A percentile compares a stretch with the other conserved stretches of the same genome.
phyloP scores from a whole-genome alignment of 2,888 invertebrate species.

The Carabus problematicus region DNA sequence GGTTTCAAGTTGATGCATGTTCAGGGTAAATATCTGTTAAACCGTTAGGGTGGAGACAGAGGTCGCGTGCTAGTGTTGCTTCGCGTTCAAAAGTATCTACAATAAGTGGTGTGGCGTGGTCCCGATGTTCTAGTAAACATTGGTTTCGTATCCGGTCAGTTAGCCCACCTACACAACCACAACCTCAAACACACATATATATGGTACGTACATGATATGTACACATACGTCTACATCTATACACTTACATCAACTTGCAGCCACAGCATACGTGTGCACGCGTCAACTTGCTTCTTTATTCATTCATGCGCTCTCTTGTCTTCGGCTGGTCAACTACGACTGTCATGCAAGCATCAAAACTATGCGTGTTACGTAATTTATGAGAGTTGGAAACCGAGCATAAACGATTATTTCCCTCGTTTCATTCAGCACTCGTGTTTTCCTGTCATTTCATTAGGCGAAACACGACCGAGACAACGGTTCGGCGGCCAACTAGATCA shows the following conservation, averaged over 20 bases:
- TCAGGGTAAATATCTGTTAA: conserved; percentile 1
- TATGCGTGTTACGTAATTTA: conserved; percentile 20
- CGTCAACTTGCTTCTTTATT: conserved; percentile 3
- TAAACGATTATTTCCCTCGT: conserved; percentile 19
- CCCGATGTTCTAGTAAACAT: conserved; percentile 27
- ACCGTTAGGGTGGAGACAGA: conserved; percentile 9
- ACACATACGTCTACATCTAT: neutral
- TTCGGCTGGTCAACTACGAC: conserved; percentile 1
- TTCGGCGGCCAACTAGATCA: too few relatives aligned
- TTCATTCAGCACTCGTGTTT: conserved; percentile 3
- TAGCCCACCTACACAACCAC: conserved; percentile 9
- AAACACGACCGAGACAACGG: neutral
- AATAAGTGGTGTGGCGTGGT: conserved; percentile 23
- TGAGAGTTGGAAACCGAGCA: conserved; percentile 1
- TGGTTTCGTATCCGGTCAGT: conserved; percentile 12
- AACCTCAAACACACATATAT: conserved; percentile 10
- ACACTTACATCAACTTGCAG: neutral
- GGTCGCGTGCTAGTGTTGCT: neutral
- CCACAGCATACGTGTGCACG: neutral
- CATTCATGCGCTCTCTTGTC: conserved; percentile 17
- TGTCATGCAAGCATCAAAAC: conserved; percentile 22
- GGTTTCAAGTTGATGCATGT: too few relatives aligned
- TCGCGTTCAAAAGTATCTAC: conserved; percentile 19
- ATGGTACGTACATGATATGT: too few relatives aligned
- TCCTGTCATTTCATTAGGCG: neutral